Evolutionary conservation across 2,113 vertebrate species (phyloP), one percentile per base, ranked within the genome.

Genomic region (Marmota monax): DNA sequence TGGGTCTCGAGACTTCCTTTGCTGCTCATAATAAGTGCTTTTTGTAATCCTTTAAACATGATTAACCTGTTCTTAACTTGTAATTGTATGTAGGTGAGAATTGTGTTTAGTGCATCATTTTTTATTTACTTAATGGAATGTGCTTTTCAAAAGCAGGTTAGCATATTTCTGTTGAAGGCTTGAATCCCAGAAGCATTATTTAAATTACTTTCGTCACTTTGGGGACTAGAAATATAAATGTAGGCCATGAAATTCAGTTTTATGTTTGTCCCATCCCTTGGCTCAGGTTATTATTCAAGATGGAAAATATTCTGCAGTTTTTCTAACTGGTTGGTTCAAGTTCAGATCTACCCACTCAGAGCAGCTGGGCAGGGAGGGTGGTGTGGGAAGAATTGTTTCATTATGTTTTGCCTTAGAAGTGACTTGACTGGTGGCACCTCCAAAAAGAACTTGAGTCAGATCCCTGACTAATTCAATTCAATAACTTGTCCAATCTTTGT

Each of bases 31-130:
- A n/a, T 61, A 90, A 90, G 65, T 74, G 32, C 51, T 84, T 95
- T 84, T 63, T 80, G 34, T 69, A 69, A 73, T 95, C 53, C 56
- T 61, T 96, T 90, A 69, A 92, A 72, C 61, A 84, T 77, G n/a
- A 53, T 86, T 72, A 84, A 37, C 5, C 0, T 45, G 29, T 79
- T 90, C 56, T 92, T 88, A 48, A 45, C 88, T 92, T 79, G 34
- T 87, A 58, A 93, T 67, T 63, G 61, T 73, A 77, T 63, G 61
- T 69, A 77, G 51, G 7, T 69, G 45, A 96, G 39, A 89, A 73
- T 34, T 78, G 18, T 74, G 32, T 78, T 73, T 45, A 72, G 12
- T 78, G 56, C 1, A 14, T n/a, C 29, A 29, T 32, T 77, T 48
- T 73, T 22, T 87, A 74, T 90, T 86, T 87, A 20, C 63, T 78